Base-by-base conservation (phyloP, 2,113 vertebrate species). In the Labeo rohita region DNA sequence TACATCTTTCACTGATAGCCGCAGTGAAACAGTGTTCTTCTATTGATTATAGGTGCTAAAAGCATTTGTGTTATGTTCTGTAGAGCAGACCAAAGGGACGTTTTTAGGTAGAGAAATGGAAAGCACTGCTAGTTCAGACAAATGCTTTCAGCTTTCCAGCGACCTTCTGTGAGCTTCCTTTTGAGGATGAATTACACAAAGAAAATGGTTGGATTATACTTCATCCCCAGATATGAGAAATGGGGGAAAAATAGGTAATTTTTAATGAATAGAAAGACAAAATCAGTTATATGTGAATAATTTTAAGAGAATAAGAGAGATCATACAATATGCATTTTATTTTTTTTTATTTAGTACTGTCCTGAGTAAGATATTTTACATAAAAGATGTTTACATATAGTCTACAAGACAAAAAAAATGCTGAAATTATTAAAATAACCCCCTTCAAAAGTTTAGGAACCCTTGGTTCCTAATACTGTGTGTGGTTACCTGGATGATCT, bases 21-120 rank as follows among this genome's bases (percentile, higher is more conserved):
- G 7, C 11, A 52, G 43, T 45, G 56, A 59, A 84, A 84, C 74
- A 56, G 59, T 23, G 83, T 83, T 65, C 87, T 84, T 34, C 61
- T 81, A 18, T 66, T 65, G 59, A 34, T 80, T 65, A 49, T 81
- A 81, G 79, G 79, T 81, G 61, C 79, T 81, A 81, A 49, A 81
- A 81, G 63, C 13, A 39, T 83, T 70, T 83, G 80, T 83, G 47
- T 54, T 36, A 68, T 54, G 80, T 70, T 83, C 82, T 36, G 34
- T 88, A 63, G 78, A 63, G 36, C 21, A 45, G 39, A 63, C 43
- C 66, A 45, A 28, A 66, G n/a, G 15, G 75, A 49, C 12, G 8
- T 66, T 43, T 66, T 81, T 47, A 66, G n/a, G n/a, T 18, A 66
- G 43, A 66, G 61, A 47, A 50, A 66, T 65, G 18, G 13, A 81